These are phyloP conservation scores for Arctopsyche grandis DNA, from an alignment of 1,140 invertebrate genomes.

Conservation along the genomic window DNA sequence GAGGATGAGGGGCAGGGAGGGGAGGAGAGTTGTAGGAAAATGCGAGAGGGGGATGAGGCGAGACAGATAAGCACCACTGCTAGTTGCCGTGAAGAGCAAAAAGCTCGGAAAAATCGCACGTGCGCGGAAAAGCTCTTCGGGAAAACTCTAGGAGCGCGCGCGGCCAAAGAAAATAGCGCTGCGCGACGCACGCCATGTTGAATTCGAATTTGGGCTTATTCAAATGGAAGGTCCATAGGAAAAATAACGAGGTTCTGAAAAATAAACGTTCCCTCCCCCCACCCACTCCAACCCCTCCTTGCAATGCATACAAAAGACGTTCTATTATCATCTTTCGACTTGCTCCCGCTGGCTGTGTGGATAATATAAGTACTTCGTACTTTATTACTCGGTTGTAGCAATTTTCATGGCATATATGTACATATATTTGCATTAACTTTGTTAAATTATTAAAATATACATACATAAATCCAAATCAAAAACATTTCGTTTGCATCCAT, in stretches of 20 bases:
- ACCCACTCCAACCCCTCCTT: no score
- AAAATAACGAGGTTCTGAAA: neutral
- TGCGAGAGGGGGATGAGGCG: neutral
- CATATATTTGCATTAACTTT: no score
- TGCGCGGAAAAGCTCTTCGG: neutral
- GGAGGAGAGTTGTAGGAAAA: neutral
- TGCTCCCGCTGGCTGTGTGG: no score
- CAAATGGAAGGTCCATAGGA: neutral
- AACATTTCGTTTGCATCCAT: no score
- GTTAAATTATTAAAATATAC: no score
- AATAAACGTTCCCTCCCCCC: no score
- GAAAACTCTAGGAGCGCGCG: neutral
- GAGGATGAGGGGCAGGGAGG: neutral
- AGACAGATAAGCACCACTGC: conserved; percentile 21
- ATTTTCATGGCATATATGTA: no score
- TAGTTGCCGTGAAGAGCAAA: neutral
- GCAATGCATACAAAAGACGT: no score
- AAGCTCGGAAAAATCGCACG: neutral
- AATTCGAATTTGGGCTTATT: conserved; percentile 8
- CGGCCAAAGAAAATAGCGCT: neutral
- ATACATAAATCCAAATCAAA: no score
- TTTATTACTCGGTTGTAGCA: no score
- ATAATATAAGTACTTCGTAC: no score
- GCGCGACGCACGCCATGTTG: neutral
- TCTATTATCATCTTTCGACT: no score